Evolutionary conservation across 2,797 vertebrate genomes (phyloP), one percentile per base, ranked within the genome.

Genomic region (Cetoscarus ocellatus): DNA sequence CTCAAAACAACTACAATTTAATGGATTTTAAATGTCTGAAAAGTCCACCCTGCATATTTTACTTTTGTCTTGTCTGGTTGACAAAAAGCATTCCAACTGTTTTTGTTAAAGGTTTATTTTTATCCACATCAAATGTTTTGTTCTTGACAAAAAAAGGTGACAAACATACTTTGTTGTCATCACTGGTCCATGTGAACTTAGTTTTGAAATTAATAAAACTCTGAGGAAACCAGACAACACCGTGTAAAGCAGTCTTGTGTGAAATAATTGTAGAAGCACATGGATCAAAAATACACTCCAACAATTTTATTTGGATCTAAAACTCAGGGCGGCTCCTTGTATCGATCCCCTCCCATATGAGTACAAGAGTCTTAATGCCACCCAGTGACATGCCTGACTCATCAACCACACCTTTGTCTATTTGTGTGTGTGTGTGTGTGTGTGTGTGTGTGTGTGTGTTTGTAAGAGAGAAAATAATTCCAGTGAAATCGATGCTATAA

Each of bases 301-400:
- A 69, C 50, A 54, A 57, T 34, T 66, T 63, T 73, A 78, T 82
- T 83, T 83, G 73, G 68, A 76, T 34, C 74, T 70, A 71, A 79
- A 80, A 39, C 7, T 64, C 56, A 53, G 35, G 67, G 78, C 55
- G 40, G 44, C 64, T 62, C 9, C 69, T 53, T 18, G 8, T 61
- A 85, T 90, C 19, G 68, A 89, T 86, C 74, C 67, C 18, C 35
- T 58, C 56, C 49, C 45, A 39, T 80, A 34, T 55, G 49, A 70
- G 64, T 35, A 66, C 48, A 54, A 79, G 42, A 73, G 53, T 55
- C 55, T 68, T 44, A 12, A 42, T 51, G 61, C 60, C 53, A 59
- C 62, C 76, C 51, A 40, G 64, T 69, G 69, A 69, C 77, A 57
- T 51, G 39, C 14, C 60, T 43, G 52, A 78, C 58, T 60, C 62